Base-by-base conservation (phyloP, 1,140 invertebrate genomes). In the Laodelphax striatellus region DNA sequence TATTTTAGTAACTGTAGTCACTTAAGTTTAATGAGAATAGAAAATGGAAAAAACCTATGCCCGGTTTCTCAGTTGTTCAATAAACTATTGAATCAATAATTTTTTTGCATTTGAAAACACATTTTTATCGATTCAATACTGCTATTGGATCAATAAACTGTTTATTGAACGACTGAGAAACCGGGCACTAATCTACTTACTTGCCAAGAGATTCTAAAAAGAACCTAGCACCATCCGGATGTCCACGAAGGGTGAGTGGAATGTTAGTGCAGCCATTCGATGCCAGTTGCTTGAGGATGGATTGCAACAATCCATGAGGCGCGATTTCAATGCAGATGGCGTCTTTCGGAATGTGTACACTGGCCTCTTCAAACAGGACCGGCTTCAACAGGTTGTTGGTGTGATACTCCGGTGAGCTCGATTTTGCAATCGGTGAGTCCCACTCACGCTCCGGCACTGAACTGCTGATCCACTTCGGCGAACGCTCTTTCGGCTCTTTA, bases 391-490 rank as follows among this genome's bases (percentile, higher is more conserved):
- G 72, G 67, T 87, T 87, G 72, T 86, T 84, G 11, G 83, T 80
- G 67, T 83, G 80, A 66, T 87, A 87, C 17, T 79, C 80, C 14
- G 83, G 76, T 8, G 82, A 84, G 5, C 79, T 80, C 43, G 68
- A 72, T 50, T 76, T 68, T 0, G 80, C 80, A 24, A 79, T 59
- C 0, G 76, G 70, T 11, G 73, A 57, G 9, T 65, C 52, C 69
- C 69, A 70, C 19, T 61, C 43, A 8, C n/a, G 38, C 68, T 85
- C 77, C 9, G 78, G 76, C 38, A 85, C 77, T 0, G 82, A 85
- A 3, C 80, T 78, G 65, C 79, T 81, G 28, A 85, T 73, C 84
- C 85, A 86, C 43, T 74, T 74, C 1, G 67, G 62, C 6, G 79
- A 77, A 55, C 84, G 70, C 16, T 62, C 67, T 60, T 77, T 78